These are phyloP conservation scores for Allolobophora icterica DNA, from an alignment of 2,888 invertebrate genomes.

Conservation along the genomic window DNA sequence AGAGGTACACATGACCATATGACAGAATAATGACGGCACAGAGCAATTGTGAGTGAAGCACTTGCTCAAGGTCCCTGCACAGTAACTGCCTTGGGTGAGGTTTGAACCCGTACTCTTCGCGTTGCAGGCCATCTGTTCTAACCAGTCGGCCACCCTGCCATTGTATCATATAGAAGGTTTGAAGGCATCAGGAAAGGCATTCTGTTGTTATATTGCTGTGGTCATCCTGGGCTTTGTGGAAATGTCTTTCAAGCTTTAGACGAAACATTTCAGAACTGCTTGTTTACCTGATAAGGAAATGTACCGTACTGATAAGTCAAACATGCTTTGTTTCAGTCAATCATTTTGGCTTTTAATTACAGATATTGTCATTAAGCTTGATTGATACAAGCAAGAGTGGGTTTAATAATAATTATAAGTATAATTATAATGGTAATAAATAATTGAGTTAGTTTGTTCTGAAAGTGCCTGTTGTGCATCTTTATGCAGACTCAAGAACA, in stretches of 20 bases:
- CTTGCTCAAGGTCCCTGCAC: too few species aligned
- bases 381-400: background rate
- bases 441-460: background rate
- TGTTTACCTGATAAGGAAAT: background rate
- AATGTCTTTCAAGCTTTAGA: background rate
- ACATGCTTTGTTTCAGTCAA: background rate
- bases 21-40: too few species aligned
- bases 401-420: too few species aligned
- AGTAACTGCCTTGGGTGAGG: too few species aligned
- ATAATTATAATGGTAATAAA: too few species aligned
- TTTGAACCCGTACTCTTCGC: too few species aligned
- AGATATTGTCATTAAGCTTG: background rate
- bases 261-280: background rate
- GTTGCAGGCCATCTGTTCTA: too few species aligned
- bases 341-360: background rate
- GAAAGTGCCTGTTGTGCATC: background rate
- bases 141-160: too few species aligned
- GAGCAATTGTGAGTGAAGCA: too few species aligned
- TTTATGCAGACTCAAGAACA: background rate
- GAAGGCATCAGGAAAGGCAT: background rate
- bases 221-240: too few species aligned
- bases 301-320: background rate
- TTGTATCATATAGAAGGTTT: background rate
- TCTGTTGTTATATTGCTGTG: background rate
- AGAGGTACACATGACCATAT: too few species aligned